Evolutionary conservation across 1,140 invertebrate genomes (phyloP), one percentile per base, ranked within the genome.

Genomic region (Cotesia glomerata): DNA sequence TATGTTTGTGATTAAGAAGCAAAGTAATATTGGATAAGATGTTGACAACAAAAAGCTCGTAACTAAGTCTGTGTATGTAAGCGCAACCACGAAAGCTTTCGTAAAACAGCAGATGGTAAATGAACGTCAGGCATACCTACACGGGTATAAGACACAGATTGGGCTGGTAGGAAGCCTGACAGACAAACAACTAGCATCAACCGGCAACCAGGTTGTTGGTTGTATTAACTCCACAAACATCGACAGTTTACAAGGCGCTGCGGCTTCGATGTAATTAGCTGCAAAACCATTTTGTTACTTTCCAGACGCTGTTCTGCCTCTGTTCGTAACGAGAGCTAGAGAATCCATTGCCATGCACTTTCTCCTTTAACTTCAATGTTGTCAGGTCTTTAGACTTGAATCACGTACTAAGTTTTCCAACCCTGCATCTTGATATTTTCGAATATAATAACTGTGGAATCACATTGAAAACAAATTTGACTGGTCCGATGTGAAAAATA

Each of bases 181-280:
- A 45, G 39, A 11, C 39, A 45, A 45, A 45, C 8, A 45, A 45
- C 5, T 5, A 45, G 7, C 39, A 26, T 45, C 7, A 45, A 45
- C 39, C 11, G 11, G 39, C 7, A 7, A 45, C 39, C 56, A 58
- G 56, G 16, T 18, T 58, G 56, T 18, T 54, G 65, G 16, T 18
- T 58, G 56, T 18, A 67, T 49, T 52, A 13, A 39, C 65, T 67
- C 13, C 39, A 35, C 65, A 67, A 67, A 49, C 32, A 18, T 67
- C 65, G 45, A 67, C 51, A 67, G 65, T 67, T 67, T 67, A 67
- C 65, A 67, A 67, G 65, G 39, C 52, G 39, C 51, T 26, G 45
- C 52, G 49, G 65, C 65, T 67, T 67, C 65, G 34, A 26, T 67
- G 65, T 67, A 67, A 67, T 67, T 67, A 67, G 18, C 65, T 54